Base-by-base conservation (phyloP, 2,888 invertebrate genomes). In the Saturnia japonica region DNA sequence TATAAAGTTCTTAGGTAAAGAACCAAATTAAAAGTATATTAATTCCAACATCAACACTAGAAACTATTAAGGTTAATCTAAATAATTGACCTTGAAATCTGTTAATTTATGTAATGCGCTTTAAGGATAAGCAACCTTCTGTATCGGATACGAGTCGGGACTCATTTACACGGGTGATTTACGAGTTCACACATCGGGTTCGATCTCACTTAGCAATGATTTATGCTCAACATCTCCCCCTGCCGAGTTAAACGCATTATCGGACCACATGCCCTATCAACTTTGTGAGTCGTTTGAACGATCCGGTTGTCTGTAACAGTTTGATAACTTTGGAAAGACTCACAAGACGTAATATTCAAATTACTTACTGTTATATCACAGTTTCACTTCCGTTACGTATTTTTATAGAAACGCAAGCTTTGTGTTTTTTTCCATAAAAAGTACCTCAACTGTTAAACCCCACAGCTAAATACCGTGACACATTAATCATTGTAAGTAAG, bases 201-300 rank as follows among this genome's bases (percentile, higher is more conserved):
- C 90, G 90, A 91, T 92, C 93, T 91, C 91, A 89, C 91, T 91
- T 90, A 90, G 89, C 88, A 89, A 93, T 93, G 93, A 93, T 93
- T 93, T 93, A 93, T 92, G 86, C 86, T 80, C 86, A 87, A 88
- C 92, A 91, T 89, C 91, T 88, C 88, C 85, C 87, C 88, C 87
- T 84, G 87, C 88, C 84, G 89, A 89, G 91, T 88, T 91, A 86
- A 90, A 88, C 90, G 88, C 90, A 91, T 92, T 91, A 92, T 91
- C 88, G 86, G 86, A 85, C 87, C 89, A 84, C 87, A 87, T 87
- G 87, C 88, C 88, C 88, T 88, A 91, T 91, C 89, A 88, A 90
- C 90, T 89, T 88, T 86, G 87, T 88, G 84, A 88, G 85, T 85
- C 84, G 84, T 86, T 85, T 84, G 82, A 82, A 83, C 81, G 60